Evolutionary conservation across 2,797 vertebrate genomes (phyloP).

Genomic region (Pachyuromys duprasi): DNA sequence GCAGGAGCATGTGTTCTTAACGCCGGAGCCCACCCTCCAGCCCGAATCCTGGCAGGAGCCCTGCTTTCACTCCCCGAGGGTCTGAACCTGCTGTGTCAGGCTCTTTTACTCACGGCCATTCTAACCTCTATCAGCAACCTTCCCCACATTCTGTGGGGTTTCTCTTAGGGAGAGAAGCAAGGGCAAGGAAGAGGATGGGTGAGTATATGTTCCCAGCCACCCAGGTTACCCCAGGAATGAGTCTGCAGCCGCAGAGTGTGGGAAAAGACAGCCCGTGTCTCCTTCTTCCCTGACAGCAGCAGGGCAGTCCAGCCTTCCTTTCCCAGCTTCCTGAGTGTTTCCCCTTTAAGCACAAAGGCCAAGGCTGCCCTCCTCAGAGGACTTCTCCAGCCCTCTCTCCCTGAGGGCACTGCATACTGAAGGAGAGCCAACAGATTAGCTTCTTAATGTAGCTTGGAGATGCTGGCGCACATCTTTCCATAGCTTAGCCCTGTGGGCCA

Average conservation of each 20-base stretch:
- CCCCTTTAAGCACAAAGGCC: background rate
- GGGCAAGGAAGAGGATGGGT: slow-evolving; percentile 68
- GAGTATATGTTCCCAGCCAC: slow-evolving; percentile 36
- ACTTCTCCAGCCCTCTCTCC: background rate
- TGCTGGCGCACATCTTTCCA: background rate
- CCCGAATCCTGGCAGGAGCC: background rate
- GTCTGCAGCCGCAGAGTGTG: background rate
- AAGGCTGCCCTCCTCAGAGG: background rate
- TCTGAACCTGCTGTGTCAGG: background rate
- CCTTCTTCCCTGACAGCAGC: background rate
- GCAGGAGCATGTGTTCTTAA: background rate
- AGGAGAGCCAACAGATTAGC: background rate
- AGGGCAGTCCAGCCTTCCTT: background rate
- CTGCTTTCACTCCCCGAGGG: background rate
- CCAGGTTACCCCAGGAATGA: background rate
- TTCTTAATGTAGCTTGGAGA: background rate
- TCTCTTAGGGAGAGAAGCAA: slow-evolving; percentile 6
- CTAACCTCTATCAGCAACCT: background rate
- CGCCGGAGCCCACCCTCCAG: background rate
- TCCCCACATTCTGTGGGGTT: slow-evolving; percentile 34
- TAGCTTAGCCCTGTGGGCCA: background rate
- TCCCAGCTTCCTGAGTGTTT: too few species aligned
- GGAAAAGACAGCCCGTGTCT: background rate
- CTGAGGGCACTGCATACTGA: too few species aligned
- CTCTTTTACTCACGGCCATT: background rate